Conservation (phyloP, 1,140 invertebrate species). For the Papilio aristodemus region DNA sequence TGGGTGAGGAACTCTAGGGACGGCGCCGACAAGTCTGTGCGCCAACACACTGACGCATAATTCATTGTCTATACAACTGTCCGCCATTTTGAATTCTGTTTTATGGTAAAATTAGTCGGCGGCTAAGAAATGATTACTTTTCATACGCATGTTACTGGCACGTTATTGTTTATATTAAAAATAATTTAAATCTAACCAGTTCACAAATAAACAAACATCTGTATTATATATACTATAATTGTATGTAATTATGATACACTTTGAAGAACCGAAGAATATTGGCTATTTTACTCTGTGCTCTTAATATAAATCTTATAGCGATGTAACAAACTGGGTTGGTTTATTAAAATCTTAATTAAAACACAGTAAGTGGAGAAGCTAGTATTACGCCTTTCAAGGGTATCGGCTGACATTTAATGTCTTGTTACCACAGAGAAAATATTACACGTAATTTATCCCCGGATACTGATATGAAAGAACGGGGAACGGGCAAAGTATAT, state of each 20-base stretch:
- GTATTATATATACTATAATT: too few relatives aligned
- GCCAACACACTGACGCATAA: not conserved
- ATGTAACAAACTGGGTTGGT: not conserved
- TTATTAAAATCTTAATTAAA: constrained; percentile 15
- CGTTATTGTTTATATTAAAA: too few relatives aligned
- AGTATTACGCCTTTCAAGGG: not conserved
- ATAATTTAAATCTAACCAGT: too few relatives aligned
- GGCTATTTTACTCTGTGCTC: not conserved
- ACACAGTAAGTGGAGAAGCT: not conserved
- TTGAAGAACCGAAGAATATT: not conserved
- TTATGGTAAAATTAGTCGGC: not conserved
- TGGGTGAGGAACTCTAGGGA: not conserved
- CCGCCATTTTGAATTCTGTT: not conserved
- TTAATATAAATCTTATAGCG: not conserved
- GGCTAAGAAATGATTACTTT: not conserved
- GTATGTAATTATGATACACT: too few relatives aligned
- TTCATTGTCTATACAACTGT: not conserved
- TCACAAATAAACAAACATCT: too few relatives aligned
- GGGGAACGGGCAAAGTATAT: too few relatives aligned
- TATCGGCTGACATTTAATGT: not conserved
- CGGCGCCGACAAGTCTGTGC: not conserved
- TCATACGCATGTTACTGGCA: too few relatives aligned
- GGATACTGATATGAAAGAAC: not conserved
- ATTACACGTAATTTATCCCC: constrained; percentile 2
- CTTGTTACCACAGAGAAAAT: not conserved